phyloP scores from a whole-genome alignment of 2,113 vertebrate genomes.

The Catagonus wagneri region DNA sequence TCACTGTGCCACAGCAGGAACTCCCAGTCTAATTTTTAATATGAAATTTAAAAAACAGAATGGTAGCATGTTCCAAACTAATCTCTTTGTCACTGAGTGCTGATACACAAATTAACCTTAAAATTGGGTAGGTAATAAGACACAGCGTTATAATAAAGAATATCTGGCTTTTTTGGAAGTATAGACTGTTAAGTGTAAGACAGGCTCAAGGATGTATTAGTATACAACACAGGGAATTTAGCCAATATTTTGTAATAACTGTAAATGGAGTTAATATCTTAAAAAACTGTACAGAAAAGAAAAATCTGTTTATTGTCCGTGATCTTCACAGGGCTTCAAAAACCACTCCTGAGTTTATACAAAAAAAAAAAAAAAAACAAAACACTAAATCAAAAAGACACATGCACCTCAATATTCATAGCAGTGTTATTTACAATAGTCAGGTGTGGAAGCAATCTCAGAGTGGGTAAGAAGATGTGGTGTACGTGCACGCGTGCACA shows the following conservation, averaged over 20 bases:
- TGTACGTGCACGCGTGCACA: no score
- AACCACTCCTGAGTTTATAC: not conserved
- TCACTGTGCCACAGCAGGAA: no score
- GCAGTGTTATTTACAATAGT: not conserved
- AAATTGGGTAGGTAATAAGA: not conserved
- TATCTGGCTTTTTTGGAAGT: not conserved
- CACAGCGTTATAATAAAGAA: not conserved
- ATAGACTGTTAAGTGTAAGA: not conserved
- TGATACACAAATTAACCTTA: not conserved
- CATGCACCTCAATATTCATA: not conserved
- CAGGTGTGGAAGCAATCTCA: not conserved
- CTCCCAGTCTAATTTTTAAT: not conserved
- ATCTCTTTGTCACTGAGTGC: not conserved
- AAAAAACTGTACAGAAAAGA: not conserved
- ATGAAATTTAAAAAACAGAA: not conserved
- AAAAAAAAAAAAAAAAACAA: not conserved
- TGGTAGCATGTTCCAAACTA: not conserved
- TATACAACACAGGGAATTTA: not conserved
- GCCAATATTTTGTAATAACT: not conserved
- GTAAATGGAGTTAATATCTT: not conserved
- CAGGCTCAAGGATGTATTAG: not conserved
- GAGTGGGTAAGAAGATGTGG: no score
- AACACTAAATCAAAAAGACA: not conserved
- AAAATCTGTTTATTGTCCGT: not conserved
- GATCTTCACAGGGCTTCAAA: not conserved